Evolutionary conservation across 2,888 invertebrate genomes (phyloP).

Genomic region (Leucophenga montana): DNA sequence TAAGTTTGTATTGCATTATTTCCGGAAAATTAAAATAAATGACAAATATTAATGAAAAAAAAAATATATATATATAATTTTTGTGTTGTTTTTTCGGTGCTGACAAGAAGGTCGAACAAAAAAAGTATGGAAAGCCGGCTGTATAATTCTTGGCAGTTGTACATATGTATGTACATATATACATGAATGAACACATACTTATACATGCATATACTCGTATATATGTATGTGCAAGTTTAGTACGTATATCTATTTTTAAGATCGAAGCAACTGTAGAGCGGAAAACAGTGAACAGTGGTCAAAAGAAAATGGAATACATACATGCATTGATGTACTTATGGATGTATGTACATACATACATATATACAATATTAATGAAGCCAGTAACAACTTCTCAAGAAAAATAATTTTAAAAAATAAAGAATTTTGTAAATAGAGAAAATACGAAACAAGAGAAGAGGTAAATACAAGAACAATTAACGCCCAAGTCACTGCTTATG

Average conservation of each 20-base stretch:
- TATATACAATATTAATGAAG: background rate
- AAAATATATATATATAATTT: too few species aligned
- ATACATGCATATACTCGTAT: too few species aligned
- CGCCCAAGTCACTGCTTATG: too few species aligned
- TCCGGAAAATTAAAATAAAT: slow-evolving; percentile 14
- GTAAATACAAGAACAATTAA: too few species aligned
- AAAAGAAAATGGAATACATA: background rate
- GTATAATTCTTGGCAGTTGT: slow-evolving; percentile 14
- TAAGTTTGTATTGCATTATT: background rate
- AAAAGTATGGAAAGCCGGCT: slow-evolving; percentile 14
- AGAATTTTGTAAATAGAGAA: too few species aligned
- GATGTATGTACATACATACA: too few species aligned
- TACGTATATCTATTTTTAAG: slow-evolving; percentile 13
- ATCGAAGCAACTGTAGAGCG: background rate
- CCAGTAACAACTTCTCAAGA: background rate
- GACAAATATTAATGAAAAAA: slow-evolving; percentile 10
- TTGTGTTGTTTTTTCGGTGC: background rate
- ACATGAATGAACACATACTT: background rate
- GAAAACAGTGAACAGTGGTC: slow-evolving; percentile 1
- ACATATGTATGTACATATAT: slow-evolving; percentile 19
- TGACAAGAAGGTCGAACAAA: background rate
- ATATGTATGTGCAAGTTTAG: too few species aligned
- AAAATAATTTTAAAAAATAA: background rate
- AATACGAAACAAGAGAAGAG: too few species aligned
- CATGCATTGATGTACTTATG: too few species aligned